These are phyloP conservation scores for Percopsis transmontana DNA, from an alignment of 2,113 vertebrate genomes.

Conservation along the genomic window DNA sequence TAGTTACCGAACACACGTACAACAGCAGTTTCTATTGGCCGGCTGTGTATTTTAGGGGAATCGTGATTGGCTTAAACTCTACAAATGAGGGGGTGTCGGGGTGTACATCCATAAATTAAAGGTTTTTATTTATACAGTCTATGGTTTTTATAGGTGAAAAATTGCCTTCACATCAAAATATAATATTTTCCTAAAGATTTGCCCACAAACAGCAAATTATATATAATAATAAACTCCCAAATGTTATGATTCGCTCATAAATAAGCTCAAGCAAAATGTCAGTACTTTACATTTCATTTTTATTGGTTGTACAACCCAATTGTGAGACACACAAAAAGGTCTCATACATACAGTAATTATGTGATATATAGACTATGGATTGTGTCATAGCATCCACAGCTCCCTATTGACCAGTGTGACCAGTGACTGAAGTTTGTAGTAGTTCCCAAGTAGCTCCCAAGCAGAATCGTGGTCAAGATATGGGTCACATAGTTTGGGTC, in stretches of 20 bases:
- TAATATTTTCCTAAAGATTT: not conserved
- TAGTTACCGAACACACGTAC: slow-evolving; percentile 61
- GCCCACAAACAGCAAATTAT: not conserved
- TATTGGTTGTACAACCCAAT: not conserved
- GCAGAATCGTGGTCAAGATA: too few relatives aligned
- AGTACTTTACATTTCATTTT: not conserved
- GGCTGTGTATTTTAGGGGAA: not conserved
- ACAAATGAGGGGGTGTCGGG: not conserved
- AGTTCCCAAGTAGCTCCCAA: too few relatives aligned
- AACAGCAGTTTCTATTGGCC: slow-evolving; percentile 67
- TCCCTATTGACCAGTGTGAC: too few relatives aligned
- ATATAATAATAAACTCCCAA: not conserved
- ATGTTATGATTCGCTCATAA: not conserved
- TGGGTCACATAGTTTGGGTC: too few relatives aligned
- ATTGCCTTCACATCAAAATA: not conserved
- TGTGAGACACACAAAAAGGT: too few relatives aligned
- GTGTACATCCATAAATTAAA: not conserved
- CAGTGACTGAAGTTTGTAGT: too few relatives aligned
- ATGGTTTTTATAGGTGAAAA: not conserved
- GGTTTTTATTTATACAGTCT: not conserved
- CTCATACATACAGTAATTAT: too few relatives aligned
- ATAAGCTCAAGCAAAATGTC: not conserved
- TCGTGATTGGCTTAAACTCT: slow-evolving; percentile 52
- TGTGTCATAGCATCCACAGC: too few relatives aligned
- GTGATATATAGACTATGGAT: too few relatives aligned